phyloP scores from a whole-genome alignment of 2,888 invertebrate genomes.

The Xylota segnis region DNA sequence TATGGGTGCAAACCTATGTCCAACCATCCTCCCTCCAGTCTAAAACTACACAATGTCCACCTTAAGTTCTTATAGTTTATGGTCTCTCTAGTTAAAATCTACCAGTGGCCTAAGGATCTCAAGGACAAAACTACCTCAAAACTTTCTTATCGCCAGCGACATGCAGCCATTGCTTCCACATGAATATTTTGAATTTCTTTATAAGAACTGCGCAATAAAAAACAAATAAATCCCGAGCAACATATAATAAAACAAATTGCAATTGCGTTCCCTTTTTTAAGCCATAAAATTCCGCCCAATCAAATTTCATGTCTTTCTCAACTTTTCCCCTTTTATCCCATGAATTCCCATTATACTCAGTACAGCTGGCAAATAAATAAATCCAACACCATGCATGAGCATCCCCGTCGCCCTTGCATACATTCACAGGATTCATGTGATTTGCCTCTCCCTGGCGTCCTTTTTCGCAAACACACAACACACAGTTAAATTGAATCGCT shows the following conservation, averaged over 20 bases:
- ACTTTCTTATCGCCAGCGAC: not conserved
- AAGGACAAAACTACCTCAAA: too few relatives aligned
- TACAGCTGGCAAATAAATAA: not conserved
- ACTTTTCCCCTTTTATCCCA: slow-evolving; percentile 20
- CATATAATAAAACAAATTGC: slow-evolving; percentile 35
- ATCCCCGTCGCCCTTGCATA: slow-evolving; percentile 1
- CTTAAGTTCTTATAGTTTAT: too few relatives aligned
- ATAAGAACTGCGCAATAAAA: slow-evolving; percentile 6
- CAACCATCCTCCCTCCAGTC: too few relatives aligned
- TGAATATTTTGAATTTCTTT: not conserved
- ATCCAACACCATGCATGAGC: slow-evolving; percentile 19
- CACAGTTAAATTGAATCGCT: slow-evolving; percentile 30
- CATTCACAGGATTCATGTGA: slow-evolving; percentile 32
- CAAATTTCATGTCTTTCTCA: slow-evolving; percentile 51
- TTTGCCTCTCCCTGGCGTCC: slow-evolving; percentile 28
- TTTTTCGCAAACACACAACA: not conserved
- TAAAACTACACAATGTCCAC: too few relatives aligned
- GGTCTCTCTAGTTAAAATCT: too few relatives aligned
- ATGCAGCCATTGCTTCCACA: not conserved
- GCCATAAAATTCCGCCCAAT: slow-evolving; percentile 44
- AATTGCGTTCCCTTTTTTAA: not conserved
- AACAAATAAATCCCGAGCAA: slow-evolving; percentile 21
- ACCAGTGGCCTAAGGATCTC: too few relatives aligned
- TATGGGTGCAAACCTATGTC: too few relatives aligned
- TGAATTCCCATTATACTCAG: slow-evolving; percentile 8